Evolutionary conservation across 1,140 invertebrate genomes (phyloP).

Genomic region (Brachystomella parvula): DNA sequence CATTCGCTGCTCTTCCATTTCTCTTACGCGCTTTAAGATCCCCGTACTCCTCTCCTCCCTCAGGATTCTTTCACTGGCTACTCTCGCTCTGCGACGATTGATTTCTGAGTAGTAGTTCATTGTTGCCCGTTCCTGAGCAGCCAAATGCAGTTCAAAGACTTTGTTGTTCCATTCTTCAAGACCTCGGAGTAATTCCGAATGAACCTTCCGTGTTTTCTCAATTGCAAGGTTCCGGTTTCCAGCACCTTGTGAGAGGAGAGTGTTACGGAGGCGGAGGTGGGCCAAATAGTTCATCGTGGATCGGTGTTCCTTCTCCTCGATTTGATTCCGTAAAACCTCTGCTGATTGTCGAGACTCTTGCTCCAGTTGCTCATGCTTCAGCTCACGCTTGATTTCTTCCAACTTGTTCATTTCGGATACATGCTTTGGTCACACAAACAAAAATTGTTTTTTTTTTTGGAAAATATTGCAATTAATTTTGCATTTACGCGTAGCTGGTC

Average conservation of each 20-base stretch:
- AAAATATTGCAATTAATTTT: not conserved
- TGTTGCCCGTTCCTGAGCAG: constrained; percentile 30
- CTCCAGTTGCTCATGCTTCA: constrained; percentile 33
- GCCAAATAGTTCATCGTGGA: constrained; percentile 26
- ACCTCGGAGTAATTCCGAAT: constrained; percentile 28
- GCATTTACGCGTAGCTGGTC: constrained; percentile 30
- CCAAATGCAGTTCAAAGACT: constrained; percentile 30
- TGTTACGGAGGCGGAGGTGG: not conserved
- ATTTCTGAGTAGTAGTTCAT: constrained; percentile 30
- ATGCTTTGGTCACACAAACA: constrained; percentile 25
- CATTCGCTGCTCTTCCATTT: constrained; percentile 27
- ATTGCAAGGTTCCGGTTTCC: constrained; percentile 19
- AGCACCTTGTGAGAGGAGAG: constrained; percentile 16
- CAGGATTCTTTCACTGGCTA: constrained; percentile 29
- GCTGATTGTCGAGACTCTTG: constrained; percentile 22
- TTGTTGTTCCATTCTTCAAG: constrained; percentile 37
- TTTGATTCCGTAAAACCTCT: constrained; percentile 31
- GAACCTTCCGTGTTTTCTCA: constrained; percentile 28
- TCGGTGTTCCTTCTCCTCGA: constrained; percentile 37
- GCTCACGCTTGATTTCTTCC: constrained; percentile 30
- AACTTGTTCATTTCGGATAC: constrained; percentile 35
- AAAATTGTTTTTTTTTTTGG: not conserved
- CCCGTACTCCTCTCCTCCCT: constrained; percentile 31
- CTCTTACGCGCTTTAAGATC: constrained; percentile 26
- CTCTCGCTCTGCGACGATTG: constrained; percentile 27